Evolutionary conservation across 2,797 vertebrate genomes (phyloP).

Genomic region (Parambassis ranga): DNA sequence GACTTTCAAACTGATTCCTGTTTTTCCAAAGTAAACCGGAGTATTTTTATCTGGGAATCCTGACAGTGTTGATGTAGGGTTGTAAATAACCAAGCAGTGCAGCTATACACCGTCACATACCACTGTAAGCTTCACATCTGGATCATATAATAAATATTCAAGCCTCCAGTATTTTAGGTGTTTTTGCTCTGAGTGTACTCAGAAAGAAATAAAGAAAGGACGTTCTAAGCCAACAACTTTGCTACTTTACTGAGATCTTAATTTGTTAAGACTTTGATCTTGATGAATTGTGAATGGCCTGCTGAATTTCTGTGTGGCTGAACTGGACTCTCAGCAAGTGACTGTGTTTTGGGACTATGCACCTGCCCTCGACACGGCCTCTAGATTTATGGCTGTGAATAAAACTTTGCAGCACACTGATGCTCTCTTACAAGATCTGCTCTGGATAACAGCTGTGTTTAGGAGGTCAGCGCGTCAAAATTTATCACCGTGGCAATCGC

Average conservation of each 20-base stretch:
- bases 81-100: constrained; percentile 72
- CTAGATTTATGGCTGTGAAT: constrained; percentile 51
- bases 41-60: constrained; percentile 68
- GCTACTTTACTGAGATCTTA: constrained; percentile 25
- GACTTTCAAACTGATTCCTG: constrained; percentile 21
- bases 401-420: constrained; percentile 36
- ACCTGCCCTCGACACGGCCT: constrained; percentile 23
- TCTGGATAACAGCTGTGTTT: constrained; percentile 43
- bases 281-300: background rate
- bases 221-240: constrained; percentile 4
- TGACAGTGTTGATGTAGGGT: constrained; percentile 53
- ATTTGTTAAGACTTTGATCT: constrained; percentile 24
- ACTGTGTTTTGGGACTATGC: constrained; percentile 4
- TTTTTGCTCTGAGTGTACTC: constrained; percentile 61
- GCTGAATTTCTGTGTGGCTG: background rate
- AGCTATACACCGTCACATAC: constrained; percentile 66
- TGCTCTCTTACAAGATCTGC: constrained; percentile 17
- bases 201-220: constrained; percentile 2
- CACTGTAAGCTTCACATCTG: constrained; percentile 75
- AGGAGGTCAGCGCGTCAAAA: constrained; percentile 34
- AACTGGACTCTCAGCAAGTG: constrained; percentile 6
- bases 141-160: constrained; percentile 66
- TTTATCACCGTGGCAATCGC: constrained; percentile 33
- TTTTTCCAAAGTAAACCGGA: constrained; percentile 65
- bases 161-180: constrained; percentile 57